A percentile compares a stretch with the other conserved stretches of the same genome.
These are phyloP conservation scores for Emmelina monodactyla DNA, from an alignment of 2,888 invertebrate species.

Conservation along the genomic window DNA sequence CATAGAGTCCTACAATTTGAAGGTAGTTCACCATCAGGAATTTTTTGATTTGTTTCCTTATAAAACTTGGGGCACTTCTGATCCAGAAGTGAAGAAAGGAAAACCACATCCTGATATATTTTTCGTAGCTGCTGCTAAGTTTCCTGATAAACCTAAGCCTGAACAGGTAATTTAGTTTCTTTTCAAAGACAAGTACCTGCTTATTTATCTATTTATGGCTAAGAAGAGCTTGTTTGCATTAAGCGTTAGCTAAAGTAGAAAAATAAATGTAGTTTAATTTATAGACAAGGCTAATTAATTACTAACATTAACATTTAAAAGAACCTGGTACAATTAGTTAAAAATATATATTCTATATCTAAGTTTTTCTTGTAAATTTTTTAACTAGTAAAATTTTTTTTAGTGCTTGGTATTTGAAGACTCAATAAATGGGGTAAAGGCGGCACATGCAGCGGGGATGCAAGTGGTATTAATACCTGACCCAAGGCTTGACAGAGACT, in stretches of 20 bases:
- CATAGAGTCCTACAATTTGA: conserved; percentile 73
- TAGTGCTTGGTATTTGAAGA: conserved; percentile 91
- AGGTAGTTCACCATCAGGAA: conserved; percentile 71
- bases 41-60: conserved; percentile 74
- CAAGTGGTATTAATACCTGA: conserved; percentile 86
- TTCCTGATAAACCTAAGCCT: conserved; percentile 69
- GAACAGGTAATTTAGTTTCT: conserved; percentile 51
- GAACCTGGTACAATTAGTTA: too few relatives aligned
- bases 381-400: too few relatives aligned
- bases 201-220: too few relatives aligned
- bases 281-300: too few relatives aligned
- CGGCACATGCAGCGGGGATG: conserved; percentile 83
- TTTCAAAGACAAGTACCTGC: neutral
- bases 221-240: too few relatives aligned
- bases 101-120: conserved; percentile 93
- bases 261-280: too few relatives aligned
- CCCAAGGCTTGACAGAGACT: conserved; percentile 31
- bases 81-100: conserved; percentile 82
- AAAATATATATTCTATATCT: too few relatives aligned
- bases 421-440: conserved; percentile 85
- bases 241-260: too few relatives aligned
- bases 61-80: conserved; percentile 81
- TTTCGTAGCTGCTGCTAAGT: conserved; percentile 76
- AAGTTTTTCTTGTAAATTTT: too few relatives aligned
- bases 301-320: too few relatives aligned